A percentile compares a stretch with the other conserved stretches of the same genome.
phyloP scores from a whole-genome alignment of 2,888 invertebrate genomes.

The Leucophora obtusa region DNA sequence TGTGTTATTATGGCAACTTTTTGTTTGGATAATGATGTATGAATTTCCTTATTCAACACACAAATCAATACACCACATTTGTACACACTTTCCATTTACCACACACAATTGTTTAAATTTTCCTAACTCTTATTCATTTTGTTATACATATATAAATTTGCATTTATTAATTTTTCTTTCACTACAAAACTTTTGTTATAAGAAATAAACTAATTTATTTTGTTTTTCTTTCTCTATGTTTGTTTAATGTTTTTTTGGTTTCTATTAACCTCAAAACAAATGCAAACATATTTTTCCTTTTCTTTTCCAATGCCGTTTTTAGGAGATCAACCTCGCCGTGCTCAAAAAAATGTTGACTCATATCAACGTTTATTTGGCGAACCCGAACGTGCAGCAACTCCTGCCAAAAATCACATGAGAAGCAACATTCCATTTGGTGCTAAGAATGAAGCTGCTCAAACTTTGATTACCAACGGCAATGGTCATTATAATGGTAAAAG shows the following conservation, averaged over 20 bases:
- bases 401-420: conserved; percentile 81
- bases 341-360: conserved; percentile 79
- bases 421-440: conserved; percentile 80
- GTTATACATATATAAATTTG: background rate
- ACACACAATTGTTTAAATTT: background rate
- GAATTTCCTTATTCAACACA: background rate
- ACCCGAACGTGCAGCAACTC: conserved; percentile 80
- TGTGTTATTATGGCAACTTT: background rate
- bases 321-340: conserved; percentile 77
- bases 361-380: conserved; percentile 81
- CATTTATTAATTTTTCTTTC: background rate
- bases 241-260: conserved; percentile 9
- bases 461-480: conserved; percentile 73
- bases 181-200: background rate
- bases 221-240: conserved; percentile 37
- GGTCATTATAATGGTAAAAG: conserved; percentile 74
- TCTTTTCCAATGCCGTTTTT: conserved; percentile 17
- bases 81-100: background rate
- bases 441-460: conserved; percentile 73
- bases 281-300: conserved; percentile 46
- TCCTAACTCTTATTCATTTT: background rate
- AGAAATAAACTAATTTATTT: conserved; percentile 11
- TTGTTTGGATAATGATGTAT: conserved; percentile 19
- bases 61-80: too few relatives aligned
- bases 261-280: conserved; percentile 29